These are phyloP conservation scores for Rhombomys opimus DNA, from an alignment of 2,113 vertebrate genomes.

Conservation along the genomic window DNA sequence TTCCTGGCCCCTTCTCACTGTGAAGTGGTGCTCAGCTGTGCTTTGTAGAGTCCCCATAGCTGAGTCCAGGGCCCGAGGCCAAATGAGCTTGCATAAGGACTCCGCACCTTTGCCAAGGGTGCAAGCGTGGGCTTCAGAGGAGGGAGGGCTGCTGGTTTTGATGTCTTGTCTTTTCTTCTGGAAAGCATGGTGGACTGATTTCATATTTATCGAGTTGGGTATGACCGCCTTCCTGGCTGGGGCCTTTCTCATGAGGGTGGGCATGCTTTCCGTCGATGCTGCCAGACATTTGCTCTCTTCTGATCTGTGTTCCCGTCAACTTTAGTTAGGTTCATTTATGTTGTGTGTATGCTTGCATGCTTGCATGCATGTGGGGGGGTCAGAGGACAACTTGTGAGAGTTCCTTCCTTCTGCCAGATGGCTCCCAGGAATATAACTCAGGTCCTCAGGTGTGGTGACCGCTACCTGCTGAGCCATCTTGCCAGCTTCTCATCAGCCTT, in stretches of 20 bases:
- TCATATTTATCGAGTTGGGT: background rate
- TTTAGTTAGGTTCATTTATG: background rate
- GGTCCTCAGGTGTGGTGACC: background rate
- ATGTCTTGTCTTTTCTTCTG: background rate
- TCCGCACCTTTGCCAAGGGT: background rate
- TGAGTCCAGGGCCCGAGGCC: background rate
- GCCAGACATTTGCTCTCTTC: background rate
- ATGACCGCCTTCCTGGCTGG: background rate
- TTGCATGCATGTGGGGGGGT: too few species aligned
- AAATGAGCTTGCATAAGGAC: background rate
- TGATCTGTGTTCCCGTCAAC: background rate
- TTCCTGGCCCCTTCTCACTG: background rate
- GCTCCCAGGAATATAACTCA: background rate
- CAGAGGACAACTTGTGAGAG: background rate
- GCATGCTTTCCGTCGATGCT: background rate
- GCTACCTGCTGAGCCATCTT: background rate
- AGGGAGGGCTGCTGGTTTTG: background rate
- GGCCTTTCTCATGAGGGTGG: background rate
- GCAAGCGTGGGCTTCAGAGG: background rate
- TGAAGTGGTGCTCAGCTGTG: background rate
- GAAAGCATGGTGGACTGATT: background rate
- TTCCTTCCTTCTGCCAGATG: background rate
- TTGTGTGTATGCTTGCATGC: background rate
- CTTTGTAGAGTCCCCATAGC: background rate
- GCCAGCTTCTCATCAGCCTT: background rate